Conservation (phyloP, 2,113 vertebrate species). For the Cervus canadensis region DNA sequence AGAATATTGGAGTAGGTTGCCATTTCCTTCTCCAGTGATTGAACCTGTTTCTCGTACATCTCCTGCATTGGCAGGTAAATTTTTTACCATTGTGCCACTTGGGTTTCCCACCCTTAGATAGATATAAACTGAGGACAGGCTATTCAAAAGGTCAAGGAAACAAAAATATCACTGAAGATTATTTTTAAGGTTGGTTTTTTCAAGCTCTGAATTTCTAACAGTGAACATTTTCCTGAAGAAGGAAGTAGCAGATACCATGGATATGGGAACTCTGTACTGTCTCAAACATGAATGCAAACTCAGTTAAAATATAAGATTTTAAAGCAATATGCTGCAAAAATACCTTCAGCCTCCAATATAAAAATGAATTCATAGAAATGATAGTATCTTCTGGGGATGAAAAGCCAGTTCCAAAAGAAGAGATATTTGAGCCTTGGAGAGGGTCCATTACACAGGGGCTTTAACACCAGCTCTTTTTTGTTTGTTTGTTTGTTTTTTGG, state of each 20-base stretch:
- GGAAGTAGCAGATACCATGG: not conserved
- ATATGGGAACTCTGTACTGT: not conserved
- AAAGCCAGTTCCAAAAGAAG: not conserved
- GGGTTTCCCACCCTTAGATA: not conserved
- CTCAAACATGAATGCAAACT: not conserved
- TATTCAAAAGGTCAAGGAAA: not conserved
- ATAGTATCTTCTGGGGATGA: not conserved
- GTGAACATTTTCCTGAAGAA: not conserved
- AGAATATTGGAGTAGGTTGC: not conserved
- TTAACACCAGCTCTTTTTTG: not conserved
- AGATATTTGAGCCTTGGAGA: not conserved
- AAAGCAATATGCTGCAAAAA: not conserved
- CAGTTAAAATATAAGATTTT: not conserved
- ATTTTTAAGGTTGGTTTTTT: not conserved
- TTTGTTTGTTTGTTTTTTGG: not conserved
- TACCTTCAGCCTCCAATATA: not conserved
- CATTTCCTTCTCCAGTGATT: not conserved
- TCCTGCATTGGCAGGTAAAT: not conserved
- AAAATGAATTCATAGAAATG: not conserved
- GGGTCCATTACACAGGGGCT: not conserved
- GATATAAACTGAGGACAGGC: not conserved
- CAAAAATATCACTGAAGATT: not conserved
- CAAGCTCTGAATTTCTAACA: not conserved
- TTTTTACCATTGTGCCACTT: not conserved
- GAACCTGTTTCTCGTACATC: not conserved